Conservation (phyloP, 2,797 vertebrate genomes). For the Neopelma chrysocephalum region DNA sequence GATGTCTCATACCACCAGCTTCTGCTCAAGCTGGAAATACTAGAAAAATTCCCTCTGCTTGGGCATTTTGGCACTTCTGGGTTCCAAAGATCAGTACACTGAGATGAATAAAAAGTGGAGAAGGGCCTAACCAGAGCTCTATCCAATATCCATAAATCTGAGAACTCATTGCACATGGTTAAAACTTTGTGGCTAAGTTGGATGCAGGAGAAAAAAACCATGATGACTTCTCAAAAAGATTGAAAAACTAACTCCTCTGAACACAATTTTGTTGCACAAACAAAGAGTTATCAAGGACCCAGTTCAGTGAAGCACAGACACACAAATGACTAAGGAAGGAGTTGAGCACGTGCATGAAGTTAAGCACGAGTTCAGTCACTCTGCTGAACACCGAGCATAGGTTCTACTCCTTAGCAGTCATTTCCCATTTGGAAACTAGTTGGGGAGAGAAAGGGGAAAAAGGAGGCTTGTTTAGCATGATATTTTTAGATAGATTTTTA, state of each 20-base stretch:
- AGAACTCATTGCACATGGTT: neutral
- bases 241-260: neutral
- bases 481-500: conserved; percentile 41
- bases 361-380: neutral
- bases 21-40: neutral
- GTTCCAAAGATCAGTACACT: neutral
- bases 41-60: neutral
- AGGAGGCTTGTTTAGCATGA: neutral
- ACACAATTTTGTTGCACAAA: neutral
- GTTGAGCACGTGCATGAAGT: neutral
- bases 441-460: neutral
- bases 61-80: neutral
- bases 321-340: neutral
- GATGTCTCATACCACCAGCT: neutral
- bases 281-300: neutral
- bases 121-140: neutral
- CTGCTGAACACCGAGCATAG: neutral
- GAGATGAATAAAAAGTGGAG: neutral
- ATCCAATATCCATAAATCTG: neutral
- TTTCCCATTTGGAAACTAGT: conserved; percentile 21
- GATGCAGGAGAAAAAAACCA: neutral
- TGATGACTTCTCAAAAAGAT: neutral
- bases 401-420: neutral
- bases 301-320: neutral
- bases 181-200: neutral